phyloP scores from a whole-genome alignment of 2,888 invertebrate species.

The Drosophila silvestris region DNA sequence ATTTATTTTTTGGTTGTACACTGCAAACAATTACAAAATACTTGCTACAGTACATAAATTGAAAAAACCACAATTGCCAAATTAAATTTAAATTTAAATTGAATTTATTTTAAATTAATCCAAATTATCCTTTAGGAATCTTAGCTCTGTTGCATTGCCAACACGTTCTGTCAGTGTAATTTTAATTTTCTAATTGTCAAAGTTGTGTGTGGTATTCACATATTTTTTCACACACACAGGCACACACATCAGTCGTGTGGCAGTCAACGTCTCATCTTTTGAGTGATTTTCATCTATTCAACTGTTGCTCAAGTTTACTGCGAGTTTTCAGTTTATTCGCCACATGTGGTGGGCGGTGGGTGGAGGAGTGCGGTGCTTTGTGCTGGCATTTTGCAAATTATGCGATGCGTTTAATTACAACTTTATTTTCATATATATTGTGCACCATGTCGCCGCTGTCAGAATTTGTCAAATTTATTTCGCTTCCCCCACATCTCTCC shows the following conservation, averaged over 20 bases:
- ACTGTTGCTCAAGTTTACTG: slow-evolving; percentile 67
- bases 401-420: slow-evolving; percentile 75
- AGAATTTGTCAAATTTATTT: slow-evolving; percentile 52
- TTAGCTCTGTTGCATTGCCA: background rate
- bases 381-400: slow-evolving; percentile 53
- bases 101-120: background rate
- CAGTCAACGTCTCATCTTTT: slow-evolving; percentile 45
- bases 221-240: slow-evolving; percentile 23
- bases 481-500: background rate
- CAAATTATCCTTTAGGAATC: background rate
- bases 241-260: slow-evolving; percentile 27
- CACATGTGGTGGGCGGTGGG: slow-evolving; percentile 6
- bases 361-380: slow-evolving; percentile 1
- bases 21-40: slow-evolving; percentile 37
- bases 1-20: slow-evolving; percentile 28
- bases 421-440: slow-evolving; percentile 78
- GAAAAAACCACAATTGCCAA: background rate
- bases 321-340: slow-evolving; percentile 1
- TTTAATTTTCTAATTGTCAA: slow-evolving; percentile 76
- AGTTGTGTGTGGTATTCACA: slow-evolving; percentile 52
- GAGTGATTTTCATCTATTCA: slow-evolving; percentile 75
- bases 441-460: slow-evolving; percentile 54
- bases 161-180: slow-evolving; percentile 46
- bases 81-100: background rate
- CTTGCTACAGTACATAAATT: background rate